Evolutionary conservation across 2,113 vertebrate species (phyloP), one percentile per base, ranked within the genome.

Genomic region (Stictonetta naevosa): DNA sequence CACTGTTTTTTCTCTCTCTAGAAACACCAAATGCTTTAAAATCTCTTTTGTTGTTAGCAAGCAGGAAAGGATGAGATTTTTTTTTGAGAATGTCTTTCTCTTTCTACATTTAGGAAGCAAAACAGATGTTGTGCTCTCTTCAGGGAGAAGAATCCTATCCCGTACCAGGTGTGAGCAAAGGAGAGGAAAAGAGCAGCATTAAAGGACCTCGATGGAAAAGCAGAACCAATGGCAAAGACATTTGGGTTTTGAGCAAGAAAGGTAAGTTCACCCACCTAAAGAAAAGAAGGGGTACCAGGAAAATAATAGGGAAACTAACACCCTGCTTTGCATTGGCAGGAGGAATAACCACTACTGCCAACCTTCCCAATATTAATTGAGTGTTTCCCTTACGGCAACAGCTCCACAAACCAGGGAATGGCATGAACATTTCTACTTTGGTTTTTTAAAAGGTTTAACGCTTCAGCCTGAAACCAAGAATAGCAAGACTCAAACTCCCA

Each of bases 81-180:
- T n/a, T 93, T 38, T 38, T 87, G 53, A 88, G 53, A 95, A 69
- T 11, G 6, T 64, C 34, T 79, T 76, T 82, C 48, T 91, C 42
- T 42, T 67, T 83, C 79, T 92, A 88, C 53, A 29, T 2, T 10
- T 38, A 91, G 93, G 63, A 93, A 92, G 90, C 44, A 83, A 92
- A 94, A 56, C 93, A 96, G 93, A 94, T 96, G 88, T 64, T 93
- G 83, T 56, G 66, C 31, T 79, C 53, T 96, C 86, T 66, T 89
- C 25, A 18, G 83, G 92, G 93, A 94, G 73, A 88, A 86, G 88
- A 83, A 88, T 88, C 80, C 86, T 84, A 92, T 78, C 86, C 58
- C 68, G 88, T 34, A 74, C 83, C 93, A 97, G 85, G 92, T 97
- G 92, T 78, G 66, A 88, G 79, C 38, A 56, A 88, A 83, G 40